phyloP scores from a whole-genome alignment of 2,888 invertebrate genomes.

The Apomyelois bistriatella region DNA sequence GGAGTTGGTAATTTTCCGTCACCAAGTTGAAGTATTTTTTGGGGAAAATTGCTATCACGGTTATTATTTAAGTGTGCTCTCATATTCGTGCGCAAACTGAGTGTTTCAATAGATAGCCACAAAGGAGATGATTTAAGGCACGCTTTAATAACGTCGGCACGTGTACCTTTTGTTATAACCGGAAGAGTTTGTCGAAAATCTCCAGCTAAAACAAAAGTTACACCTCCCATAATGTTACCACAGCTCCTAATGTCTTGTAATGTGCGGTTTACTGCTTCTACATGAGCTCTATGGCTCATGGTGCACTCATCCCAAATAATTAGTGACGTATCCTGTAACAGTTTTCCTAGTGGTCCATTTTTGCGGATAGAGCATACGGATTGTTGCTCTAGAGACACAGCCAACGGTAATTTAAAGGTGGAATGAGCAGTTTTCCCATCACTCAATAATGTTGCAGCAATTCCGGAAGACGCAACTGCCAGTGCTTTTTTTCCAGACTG shows the following conservation, averaged over 20 bases:
- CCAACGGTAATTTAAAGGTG: constrained; percentile 28
- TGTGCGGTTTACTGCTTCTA: background rate
- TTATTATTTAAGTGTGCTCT: background rate
- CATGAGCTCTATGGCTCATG: background rate
- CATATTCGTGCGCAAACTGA: background rate
- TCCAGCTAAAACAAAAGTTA: background rate
- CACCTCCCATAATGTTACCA: background rate
- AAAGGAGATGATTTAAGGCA: background rate
- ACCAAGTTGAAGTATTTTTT: no score
- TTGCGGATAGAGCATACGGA: background rate
- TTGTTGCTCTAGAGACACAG: background rate
- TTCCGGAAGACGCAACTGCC: constrained; percentile 26
- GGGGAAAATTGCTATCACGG: no score
- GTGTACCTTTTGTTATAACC: background rate
- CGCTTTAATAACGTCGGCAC: background rate
- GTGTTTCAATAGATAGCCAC: background rate
- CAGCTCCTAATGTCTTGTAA: background rate
- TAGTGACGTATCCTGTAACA: background rate
- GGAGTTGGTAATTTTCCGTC: no score
- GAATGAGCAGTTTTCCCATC: constrained; percentile 34
- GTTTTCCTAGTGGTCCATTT: background rate
- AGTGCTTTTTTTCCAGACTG: background rate
- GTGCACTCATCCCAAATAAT: constrained; percentile 11
- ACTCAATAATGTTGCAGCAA: constrained; percentile 30
- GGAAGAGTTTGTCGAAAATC: constrained; percentile 19